A percentile compares a stretch with the other conserved stretches of the same genome.
Evolutionary conservation across 2,797 vertebrate species (phyloP).

Genomic region (Sebastes wilsoni): DNA sequence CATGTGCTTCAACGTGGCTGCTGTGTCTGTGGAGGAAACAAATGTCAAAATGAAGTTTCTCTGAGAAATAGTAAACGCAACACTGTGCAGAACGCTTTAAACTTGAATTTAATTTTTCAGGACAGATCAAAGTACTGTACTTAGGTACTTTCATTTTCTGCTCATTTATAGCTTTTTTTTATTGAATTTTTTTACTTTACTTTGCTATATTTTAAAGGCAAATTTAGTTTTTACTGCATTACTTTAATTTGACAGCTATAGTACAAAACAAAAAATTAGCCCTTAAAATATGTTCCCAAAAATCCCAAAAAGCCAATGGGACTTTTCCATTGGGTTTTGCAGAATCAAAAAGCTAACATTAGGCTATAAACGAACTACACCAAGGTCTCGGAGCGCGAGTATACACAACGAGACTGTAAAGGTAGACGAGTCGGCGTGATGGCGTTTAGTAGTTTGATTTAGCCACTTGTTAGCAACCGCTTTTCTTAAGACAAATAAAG

Average conservation of each 20-base stretch:
- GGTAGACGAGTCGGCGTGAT: no score
- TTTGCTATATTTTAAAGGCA: neutral
- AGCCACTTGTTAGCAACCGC: no score
- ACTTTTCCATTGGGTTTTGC: no score
- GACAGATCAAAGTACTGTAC: neutral
- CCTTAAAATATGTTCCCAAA: neutral
- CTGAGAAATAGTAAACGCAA: neutral
- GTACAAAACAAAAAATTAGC: neutral
- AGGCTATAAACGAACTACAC: no score
- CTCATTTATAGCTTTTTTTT: neutral
- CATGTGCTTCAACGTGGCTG: slow-evolving; percentile 72
- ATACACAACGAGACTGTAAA: no score
- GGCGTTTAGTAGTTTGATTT: no score
- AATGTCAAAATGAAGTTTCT: neutral
- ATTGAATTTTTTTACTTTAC: neutral
- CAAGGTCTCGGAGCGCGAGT: no score
- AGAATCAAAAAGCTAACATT: no score
- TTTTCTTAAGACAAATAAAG: no score
- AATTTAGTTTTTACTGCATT: neutral
- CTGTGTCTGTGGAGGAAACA: slow-evolving; percentile 73
- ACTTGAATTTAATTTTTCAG: neutral
- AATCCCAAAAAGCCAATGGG: no score
- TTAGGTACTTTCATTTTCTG: neutral
- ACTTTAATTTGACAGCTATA: neutral
- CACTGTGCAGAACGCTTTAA: neutral